phyloP scores from a whole-genome alignment of 2,797 vertebrate genomes.

The Lemur catta region DNA sequence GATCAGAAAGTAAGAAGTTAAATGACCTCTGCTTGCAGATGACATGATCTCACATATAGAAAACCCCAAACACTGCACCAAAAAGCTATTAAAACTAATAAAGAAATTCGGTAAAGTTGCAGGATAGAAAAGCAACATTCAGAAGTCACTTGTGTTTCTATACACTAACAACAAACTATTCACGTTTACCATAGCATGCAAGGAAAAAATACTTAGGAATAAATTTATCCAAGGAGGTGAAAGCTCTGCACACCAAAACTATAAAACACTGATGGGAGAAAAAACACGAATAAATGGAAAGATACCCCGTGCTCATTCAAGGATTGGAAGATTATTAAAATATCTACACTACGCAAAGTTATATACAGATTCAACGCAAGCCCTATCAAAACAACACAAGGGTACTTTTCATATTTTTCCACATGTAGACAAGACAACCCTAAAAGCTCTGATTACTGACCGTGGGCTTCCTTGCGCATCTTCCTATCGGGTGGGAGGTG shows the following conservation, averaged over 20 bases:
- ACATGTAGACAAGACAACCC: background rate
- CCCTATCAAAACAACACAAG: background rate
- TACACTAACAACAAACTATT: background rate
- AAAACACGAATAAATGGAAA: background rate
- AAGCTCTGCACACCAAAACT: background rate
- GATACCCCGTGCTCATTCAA: background rate
- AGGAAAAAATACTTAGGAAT: background rate
- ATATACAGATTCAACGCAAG: background rate
- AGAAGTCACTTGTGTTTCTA: background rate
- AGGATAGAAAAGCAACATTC: background rate
- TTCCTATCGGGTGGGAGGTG: background rate
- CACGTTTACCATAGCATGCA: background rate
- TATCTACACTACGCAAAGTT: background rate
- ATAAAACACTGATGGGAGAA: background rate
- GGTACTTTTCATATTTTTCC: background rate
- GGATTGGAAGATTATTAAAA: background rate
- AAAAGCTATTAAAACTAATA: background rate
- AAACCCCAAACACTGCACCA: background rate
- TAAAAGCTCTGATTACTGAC: background rate
- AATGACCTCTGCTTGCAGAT: background rate
- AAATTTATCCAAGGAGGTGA: background rate
- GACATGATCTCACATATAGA: background rate
- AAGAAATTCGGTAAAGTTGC: background rate
- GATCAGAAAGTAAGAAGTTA: background rate
- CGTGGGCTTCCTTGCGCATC: background rate